Evolutionary conservation across 1,140 invertebrate species (phyloP), one percentile per base, ranked within the genome.

Genomic region (Megalopta genalis): DNA sequence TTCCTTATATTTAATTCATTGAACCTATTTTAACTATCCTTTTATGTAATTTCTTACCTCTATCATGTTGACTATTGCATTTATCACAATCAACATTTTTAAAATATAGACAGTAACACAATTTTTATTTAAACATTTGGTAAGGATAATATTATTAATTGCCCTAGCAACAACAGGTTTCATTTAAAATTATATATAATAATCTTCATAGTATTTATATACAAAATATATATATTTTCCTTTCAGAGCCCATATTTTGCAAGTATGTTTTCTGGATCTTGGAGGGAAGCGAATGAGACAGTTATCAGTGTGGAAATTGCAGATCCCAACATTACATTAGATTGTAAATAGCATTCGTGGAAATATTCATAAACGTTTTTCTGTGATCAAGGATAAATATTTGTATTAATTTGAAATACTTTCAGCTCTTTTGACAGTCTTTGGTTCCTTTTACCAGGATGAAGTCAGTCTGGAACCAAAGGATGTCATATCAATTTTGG

Each of bases 211-310:
- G 37, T 63, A 60, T 57, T 4, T n/a, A 1, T 68, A 62, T 64
- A 14, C 21, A 25, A 57, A 42, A 54, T 23, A 1, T 62, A n/a
- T 32, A 1, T 66, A n/a, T 54, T 21, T 65, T 23, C 21, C 0
- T 49, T 70, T 54, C 16, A 97, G 94, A 97, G 96, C 87, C 96
- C 96, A 5, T 97, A 97, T 89, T 97, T 97, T 92, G 94, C 94
- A 18, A 97, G 96, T 88, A 97, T 97, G 97, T 97, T 97, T 91
- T 96, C 95, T 88, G 96, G 96, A 9, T 94, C 95, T 16, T 97
- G 97, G 97, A 94, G 94, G 87, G 97, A 97, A 91, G 93, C 95
- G 6, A 94, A 94, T 69, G 94, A 96, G 90, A 94, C 94, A 73
- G 92, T 94, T 67, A 94, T 97, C 60, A 93, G 92, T 59, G 95